Evolutionary conservation across 2,797 vertebrate genomes (phyloP).

Genomic region (Parambassis ranga): DNA sequence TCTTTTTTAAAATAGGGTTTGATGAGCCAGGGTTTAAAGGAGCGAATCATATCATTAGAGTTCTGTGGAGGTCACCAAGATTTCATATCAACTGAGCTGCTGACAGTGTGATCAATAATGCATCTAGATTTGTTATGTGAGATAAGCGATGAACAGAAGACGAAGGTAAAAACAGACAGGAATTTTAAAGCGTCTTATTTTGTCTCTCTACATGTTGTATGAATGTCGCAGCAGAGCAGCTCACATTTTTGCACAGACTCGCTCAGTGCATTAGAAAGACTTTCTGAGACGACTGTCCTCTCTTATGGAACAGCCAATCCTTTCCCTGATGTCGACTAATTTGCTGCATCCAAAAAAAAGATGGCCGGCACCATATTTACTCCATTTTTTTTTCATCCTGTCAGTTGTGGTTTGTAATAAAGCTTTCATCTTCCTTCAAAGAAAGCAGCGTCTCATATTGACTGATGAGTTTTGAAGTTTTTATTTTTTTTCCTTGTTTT

Average conservation of each 20-base stretch:
- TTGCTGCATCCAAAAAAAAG: constrained; percentile 2
- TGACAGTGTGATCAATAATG: constrained; percentile 4
- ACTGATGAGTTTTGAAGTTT: constrained; percentile 9
- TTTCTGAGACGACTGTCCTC: not conserved
- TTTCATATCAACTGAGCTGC: not conserved
- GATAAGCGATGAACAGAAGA: not conserved
- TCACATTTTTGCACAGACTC: not conserved
- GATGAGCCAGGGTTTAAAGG: not conserved
- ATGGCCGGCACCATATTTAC: constrained; percentile 10
- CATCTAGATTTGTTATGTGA: not conserved
- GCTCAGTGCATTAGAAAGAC: not conserved
- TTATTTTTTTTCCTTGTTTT: not conserved
- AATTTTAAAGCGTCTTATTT: not conserved
- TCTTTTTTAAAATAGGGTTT: not conserved
- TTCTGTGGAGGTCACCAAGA: not conserved
- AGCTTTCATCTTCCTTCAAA: constrained; percentile 35
- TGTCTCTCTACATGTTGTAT: not conserved
- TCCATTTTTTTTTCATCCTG: constrained; percentile 1
- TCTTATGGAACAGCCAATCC: not conserved
- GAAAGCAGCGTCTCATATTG: constrained; percentile 8
- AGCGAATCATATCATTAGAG: not conserved
- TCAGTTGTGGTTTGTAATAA: constrained; percentile 36
- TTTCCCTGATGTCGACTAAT: constrained; percentile 24
- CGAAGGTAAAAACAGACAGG: not conserved
- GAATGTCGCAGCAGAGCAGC: not conserved